Evolutionary conservation across 2,888 invertebrate species (phyloP), one percentile per base, ranked within the genome.

Genomic region (Euspilapteryx auroguttella): DNA sequence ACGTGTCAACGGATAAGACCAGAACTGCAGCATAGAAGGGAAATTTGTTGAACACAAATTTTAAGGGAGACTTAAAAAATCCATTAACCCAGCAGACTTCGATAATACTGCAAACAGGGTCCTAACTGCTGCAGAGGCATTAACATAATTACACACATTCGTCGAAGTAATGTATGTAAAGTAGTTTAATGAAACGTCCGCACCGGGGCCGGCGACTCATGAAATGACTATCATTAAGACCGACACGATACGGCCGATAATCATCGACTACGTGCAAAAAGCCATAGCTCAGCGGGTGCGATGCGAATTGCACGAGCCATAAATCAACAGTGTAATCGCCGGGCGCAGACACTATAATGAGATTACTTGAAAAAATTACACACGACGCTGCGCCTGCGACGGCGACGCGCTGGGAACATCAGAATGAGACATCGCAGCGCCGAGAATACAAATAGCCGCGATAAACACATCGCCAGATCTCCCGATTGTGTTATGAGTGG

Each of bases 161-260:
- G 59, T 57, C 53, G 55, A 59, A 64, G 63, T 65, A 64, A 66
- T 66, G 56, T 63, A 65, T 62, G 66, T 63, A 58, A 63, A 65
- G 56, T 53, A 57, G 61, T 69, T 66, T 69, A 73, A 73, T 68
- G 61, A 64, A 65, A 66, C 64, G 64, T 68, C 63, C 55, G 61
- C 55, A 50, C 62, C 59, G 44, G 62, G 65, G 56, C 49, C 58
- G 65, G 52, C 63, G 64, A 62, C 58, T 66, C 66, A 62, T 65
- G 63, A 66, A 69, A 71, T 71, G 58, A 73, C 71, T 62, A 68
- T 69, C 64, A 75, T 75, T 75, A 75, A 61, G 52, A 45, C 56
- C 64, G 63, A 69, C 71, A 65, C 73, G 71, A 71, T 71, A 68
- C 65, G 64, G 59, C 64, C 62, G 68, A 71, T 73, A 71, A 71